Conservation (phyloP, 1,140 invertebrate species). For the Xylocopa sonorina region DNA sequence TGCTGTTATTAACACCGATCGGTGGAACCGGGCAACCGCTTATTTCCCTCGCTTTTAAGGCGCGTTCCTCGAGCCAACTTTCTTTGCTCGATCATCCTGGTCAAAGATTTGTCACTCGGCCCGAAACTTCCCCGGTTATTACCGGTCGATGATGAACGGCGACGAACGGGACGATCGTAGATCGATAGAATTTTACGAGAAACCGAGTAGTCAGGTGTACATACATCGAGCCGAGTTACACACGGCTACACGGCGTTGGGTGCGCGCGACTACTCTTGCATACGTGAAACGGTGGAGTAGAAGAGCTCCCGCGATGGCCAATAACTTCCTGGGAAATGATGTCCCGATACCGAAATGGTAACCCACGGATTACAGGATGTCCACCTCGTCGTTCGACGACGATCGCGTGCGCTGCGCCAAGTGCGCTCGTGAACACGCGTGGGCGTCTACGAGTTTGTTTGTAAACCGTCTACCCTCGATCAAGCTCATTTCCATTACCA, state of each 20-base stretch:
- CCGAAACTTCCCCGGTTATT: too few relatives aligned
- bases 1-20: slow-evolving; percentile 67
- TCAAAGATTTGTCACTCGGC: neutral
- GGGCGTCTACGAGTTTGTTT: slow-evolving; percentile 54
- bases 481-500: slow-evolving; percentile 57
- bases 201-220: too few relatives aligned
- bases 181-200: slow-evolving; percentile 5
- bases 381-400: slow-evolving; percentile 30
- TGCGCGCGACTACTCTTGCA: too few relatives aligned
- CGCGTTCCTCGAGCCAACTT: neutral
- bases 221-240: too few relatives aligned
- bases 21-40: neutral
- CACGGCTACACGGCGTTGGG: too few relatives aligned
- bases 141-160: neutral
- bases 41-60: neutral
- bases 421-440: slow-evolving; percentile 47
- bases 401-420: slow-evolving; percentile 46
- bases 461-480: slow-evolving; percentile 43
- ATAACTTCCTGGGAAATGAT: slow-evolving; percentile 69
- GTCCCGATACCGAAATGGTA: slow-evolving; percentile 47
- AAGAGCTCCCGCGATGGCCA: slow-evolving; percentile 45
- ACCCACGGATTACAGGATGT: slow-evolving; percentile 59
- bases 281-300: slow-evolving; percentile 19
- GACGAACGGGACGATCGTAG: neutral
- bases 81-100: neutral